Conservation (phyloP, 2,797 vertebrate species). For the Hemitrygon akajei region DNA sequence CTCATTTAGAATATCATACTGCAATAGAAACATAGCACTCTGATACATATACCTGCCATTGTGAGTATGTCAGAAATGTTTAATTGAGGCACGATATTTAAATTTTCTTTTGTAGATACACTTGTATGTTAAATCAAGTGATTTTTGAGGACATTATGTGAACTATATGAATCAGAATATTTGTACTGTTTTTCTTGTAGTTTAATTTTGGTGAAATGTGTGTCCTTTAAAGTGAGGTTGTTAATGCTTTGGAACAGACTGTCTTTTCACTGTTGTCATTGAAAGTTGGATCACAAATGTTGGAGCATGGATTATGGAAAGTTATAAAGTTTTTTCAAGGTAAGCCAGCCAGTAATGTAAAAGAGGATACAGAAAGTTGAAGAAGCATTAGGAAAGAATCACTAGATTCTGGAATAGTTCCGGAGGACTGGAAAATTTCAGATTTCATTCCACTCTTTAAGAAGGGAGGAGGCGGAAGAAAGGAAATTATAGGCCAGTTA, state of each 20-base stretch:
- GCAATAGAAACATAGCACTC: background rate
- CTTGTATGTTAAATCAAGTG: background rate
- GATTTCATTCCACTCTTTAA: too few species aligned
- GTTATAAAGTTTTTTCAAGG: background rate
- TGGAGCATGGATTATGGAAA: background rate
- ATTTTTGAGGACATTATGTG: background rate
- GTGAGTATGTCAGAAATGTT: background rate
- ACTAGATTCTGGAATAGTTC: too few species aligned
- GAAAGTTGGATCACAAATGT: background rate
- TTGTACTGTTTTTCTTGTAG: constrained; percentile 43
- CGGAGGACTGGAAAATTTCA: too few species aligned
- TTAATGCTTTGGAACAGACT: background rate
- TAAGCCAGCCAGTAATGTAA: too few species aligned
- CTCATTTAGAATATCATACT: background rate
- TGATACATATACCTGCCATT: background rate
- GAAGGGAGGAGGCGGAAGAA: too few species aligned
- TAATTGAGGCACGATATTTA: background rate
- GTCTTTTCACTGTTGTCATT: background rate
- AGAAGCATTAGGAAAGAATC: too few species aligned
- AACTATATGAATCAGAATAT: background rate
- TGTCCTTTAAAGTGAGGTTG: background rate
- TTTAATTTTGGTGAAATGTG: constrained; percentile 40
- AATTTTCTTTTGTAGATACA: background rate
- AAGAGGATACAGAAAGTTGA: too few species aligned
- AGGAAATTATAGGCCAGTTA: too few species aligned